Evolutionary conservation across 2,797 vertebrate genomes (phyloP).

Genomic region (Pygocentrus nattereri): DNA sequence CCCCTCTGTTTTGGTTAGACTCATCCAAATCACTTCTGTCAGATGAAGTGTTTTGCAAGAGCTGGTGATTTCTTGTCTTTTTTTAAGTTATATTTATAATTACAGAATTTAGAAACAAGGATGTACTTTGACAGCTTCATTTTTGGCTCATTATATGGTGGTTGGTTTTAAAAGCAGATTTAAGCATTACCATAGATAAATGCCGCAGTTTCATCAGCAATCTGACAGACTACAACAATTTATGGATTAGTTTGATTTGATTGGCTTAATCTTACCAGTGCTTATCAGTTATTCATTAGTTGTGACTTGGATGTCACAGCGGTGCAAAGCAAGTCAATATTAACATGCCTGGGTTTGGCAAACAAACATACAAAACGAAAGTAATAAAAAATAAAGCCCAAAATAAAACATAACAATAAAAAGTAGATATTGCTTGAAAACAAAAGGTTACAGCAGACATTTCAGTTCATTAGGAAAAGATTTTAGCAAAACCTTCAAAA

Average conservation of each 20-base stretch:
- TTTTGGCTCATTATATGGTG: constrained; percentile 5
- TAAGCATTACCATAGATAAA: constrained; percentile 18
- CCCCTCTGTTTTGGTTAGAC: constrained; percentile 73
- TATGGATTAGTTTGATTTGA: constrained; percentile 43
- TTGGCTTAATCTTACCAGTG: constrained; percentile 47
- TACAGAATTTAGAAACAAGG: neutral
- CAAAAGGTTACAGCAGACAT: neutral
- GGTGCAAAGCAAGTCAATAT: constrained; percentile 63
- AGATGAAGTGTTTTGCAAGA: constrained; percentile 67
- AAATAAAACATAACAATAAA: neutral
- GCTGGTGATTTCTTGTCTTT: constrained; percentile 55
- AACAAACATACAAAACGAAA: constrained; percentile 68
- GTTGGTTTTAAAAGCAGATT: constrained; percentile 3
- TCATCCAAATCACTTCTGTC: constrained; percentile 67
- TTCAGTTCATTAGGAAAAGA: constrained; percentile 13
- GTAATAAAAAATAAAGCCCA: constrained; percentile 60
- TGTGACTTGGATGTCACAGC: constrained; percentile 62
- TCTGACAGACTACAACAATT: constrained; percentile 50
- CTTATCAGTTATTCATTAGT: constrained; percentile 55
- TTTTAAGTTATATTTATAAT: neutral
- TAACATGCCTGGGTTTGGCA: constrained; percentile 64
- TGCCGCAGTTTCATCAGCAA: constrained; percentile 51
- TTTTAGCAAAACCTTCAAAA: constrained; percentile 12
- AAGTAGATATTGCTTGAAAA: neutral
- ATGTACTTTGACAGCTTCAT: neutral